Conservation (phyloP, 2,888 invertebrate species). For the Tenthredo amoena region DNA sequence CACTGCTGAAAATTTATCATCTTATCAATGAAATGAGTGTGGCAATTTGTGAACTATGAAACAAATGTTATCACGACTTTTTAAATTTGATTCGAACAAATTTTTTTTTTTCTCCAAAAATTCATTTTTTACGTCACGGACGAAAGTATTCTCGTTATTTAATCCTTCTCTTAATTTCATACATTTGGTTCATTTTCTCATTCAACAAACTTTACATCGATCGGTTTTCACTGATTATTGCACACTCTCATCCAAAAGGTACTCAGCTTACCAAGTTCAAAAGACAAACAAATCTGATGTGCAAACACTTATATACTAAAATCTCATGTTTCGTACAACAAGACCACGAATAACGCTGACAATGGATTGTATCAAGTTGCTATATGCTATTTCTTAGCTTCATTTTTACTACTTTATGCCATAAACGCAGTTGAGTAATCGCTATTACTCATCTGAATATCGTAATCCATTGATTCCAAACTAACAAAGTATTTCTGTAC, state of each 20-base stretch:
- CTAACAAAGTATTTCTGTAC: neutral
- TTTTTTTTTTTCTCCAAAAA: neutral
- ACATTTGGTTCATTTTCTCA: neutral
- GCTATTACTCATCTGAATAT: neutral
- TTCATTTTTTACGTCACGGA: neutral
- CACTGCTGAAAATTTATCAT: neutral
- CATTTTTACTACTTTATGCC: neutral
- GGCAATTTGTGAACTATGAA: too few relatives aligned
- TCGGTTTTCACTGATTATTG: neutral
- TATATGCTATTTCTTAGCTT: neutral
- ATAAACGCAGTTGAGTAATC: neutral
- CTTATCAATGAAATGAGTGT: neutral
- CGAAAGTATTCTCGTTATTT: neutral
- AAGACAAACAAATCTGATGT: neutral
- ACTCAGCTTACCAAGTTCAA: neutral
- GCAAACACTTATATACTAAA: neutral
- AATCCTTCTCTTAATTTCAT: neutral
- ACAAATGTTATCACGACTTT: too few relatives aligned
- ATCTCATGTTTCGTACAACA: neutral
- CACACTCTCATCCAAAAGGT: neutral
- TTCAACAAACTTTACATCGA: neutral
- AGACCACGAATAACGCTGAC: neutral
- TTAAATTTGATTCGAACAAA: neutral
- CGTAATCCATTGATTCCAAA: neutral
- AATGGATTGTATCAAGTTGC: neutral